phyloP scores from a whole-genome alignment of 2,888 invertebrate species.

The Lamproptera curius region DNA sequence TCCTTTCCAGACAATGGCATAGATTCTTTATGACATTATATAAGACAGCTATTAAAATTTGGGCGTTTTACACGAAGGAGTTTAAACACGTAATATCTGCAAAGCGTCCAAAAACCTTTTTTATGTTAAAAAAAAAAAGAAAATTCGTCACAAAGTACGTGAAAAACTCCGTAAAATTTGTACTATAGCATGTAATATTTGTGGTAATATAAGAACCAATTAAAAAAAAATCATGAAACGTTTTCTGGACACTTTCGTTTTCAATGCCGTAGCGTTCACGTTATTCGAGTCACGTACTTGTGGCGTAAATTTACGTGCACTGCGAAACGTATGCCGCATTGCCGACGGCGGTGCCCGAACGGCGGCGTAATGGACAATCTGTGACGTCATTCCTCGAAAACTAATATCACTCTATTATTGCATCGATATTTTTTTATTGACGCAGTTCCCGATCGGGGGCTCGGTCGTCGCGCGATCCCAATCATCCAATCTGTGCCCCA shows the following conservation, averaged over 20 bases:
- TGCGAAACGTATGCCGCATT: conserved; percentile 14
- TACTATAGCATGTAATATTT: too few relatives aligned
- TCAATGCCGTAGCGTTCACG: not conserved
- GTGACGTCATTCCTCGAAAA: conserved; percentile 10
- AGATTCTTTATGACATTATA: not conserved
- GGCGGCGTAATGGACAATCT: too few relatives aligned
- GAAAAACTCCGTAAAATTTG: too few relatives aligned
- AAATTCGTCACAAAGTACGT: too few relatives aligned
- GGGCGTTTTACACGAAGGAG: conserved; percentile 2
- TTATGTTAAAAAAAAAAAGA: too few relatives aligned
- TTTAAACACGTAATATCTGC: not conserved
- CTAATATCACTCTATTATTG: too few relatives aligned
- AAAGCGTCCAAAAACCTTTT: not conserved
- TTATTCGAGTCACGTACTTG: not conserved
- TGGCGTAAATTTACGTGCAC: not conserved
- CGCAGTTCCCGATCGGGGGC: too few relatives aligned
- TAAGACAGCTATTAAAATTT: not conserved
- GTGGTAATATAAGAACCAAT: too few relatives aligned
- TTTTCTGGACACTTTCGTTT: conserved; percentile 13
- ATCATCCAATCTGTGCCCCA: conserved; percentile 37
- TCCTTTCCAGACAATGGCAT: conserved; percentile 1
- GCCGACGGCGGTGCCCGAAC: conserved; percentile 9
- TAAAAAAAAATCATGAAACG: too few relatives aligned
- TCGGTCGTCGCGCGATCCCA: conserved; percentile 11
- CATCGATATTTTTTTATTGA: too few relatives aligned